Base-by-base conservation (phyloP, 2,113 vertebrate species). In the Chaenogobius annularis region DNA sequence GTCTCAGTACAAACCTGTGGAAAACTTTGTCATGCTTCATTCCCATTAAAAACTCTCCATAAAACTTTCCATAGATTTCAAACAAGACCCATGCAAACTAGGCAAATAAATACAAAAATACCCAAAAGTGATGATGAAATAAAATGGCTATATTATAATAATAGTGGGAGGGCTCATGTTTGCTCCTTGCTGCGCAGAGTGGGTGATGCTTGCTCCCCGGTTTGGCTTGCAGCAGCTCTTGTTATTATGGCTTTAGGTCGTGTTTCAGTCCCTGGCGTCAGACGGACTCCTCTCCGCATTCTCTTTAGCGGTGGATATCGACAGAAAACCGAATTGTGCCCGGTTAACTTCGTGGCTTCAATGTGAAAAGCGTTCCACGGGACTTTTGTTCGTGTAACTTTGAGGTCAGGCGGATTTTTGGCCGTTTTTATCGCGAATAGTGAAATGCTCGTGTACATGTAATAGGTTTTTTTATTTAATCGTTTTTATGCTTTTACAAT, bases 201-300 rank as follows among this genome's bases (percentile, higher is more conserved):
- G 75, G 72, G 74, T 82, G 91, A 90, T 89, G 78, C 73, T 80
- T 68, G 89, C 87, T 81, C 8, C 44, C 12, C 10, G 44, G 7
- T 12, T 13, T 43, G 7, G 44, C 37, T 7, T 13, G 47, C 47
- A 17, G 15, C 47, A 50, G 90, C 92, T 91, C 91, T 92, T 86
- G 91, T 83, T 87, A 63, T 83, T 86, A 63, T 90, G 82, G 84
- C 63, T 87, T 67, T 11, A 70, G 82, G 81, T 95, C 92, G 88
- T 79, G 91, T 96, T 95, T 93, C 94, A 93, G 68, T 72, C 59
- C 83, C 83, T 95, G 94, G 94, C 94, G 93, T 95, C 94, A 92
- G 74, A 76, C 91, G 79, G 93, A 72, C 93, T 90, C 90, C 81
- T 14, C 81, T 79, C 82, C 83, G 84, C 80, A 73, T 88, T 85